Base-by-base conservation (phyloP, 2,113 vertebrate genomes). In the Hemichromis elongatus region DNA sequence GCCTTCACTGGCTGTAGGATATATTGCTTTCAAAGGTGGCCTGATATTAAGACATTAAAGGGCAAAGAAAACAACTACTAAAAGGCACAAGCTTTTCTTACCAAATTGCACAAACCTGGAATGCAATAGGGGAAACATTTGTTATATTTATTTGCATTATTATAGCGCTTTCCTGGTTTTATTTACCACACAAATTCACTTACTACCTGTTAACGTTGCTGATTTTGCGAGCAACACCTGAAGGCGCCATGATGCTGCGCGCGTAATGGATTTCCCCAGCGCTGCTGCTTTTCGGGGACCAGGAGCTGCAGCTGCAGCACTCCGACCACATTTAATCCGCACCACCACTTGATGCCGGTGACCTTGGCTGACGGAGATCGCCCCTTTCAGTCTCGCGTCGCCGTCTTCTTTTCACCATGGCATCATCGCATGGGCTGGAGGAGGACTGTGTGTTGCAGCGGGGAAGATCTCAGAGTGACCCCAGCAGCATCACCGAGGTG, bases 401-500 rank as follows among this genome's bases (percentile, higher is more conserved):
- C 85, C 88, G 57, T 52, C 77, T 5, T 68, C 86, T 90, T 59
- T 68, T 21, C 88, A 87, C 86, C 95, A 98, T 99, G 98, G 98
- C 97, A 94, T 96, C 97, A 79, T 96, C 96, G 50, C 95, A 96
- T 94, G 97, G 95, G 94, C 92, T 93, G 84, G 96, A 96, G 18
- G 96, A 96, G 83, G 94, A 96, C 88, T 96, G 97, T 92, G 95
- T 97, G 90, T 92, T 96, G 95, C 97, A 96, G 92, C 94, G 98
- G 93, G 97, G 96, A 89, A 96, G 98, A 94, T 99, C 98, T 78
- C 97, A 97, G 93, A 99, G 98, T 94, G 98, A 99, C 96, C 98
- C 98, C 90, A 98, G 95, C 97, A 96, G 96, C 96, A 96, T 98
- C 92, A 95, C 96, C 18, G 97, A 98, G 66, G 88, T 96, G 86